phyloP scores from a whole-genome alignment of 2,113 vertebrate species.

The Brachypodius melanocephalos region DNA sequence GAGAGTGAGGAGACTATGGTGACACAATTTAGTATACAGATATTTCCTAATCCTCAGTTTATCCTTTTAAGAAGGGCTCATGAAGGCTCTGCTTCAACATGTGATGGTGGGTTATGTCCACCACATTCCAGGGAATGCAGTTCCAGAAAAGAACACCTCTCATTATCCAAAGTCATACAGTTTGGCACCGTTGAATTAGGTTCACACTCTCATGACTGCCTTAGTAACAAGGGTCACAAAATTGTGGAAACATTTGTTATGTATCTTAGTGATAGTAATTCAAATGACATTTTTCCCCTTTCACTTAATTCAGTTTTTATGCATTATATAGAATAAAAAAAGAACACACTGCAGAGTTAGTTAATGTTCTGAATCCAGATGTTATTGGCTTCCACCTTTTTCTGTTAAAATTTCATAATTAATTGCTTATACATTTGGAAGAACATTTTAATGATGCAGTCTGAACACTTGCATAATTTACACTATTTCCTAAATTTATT shows the following conservation, averaged over 20 bases:
- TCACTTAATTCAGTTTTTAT: background rate
- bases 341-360: background rate
- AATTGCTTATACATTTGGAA: background rate
- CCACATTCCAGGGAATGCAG: accelerated
- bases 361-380: background rate
- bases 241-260: background rate
- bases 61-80: background rate
- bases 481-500: background rate
- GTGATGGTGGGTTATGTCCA: background rate
- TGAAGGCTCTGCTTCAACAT: background rate
- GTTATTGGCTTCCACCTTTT: background rate
- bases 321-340: background rate
- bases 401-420: background rate
- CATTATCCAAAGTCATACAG: background rate
- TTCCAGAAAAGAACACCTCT: background rate
- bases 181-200: background rate
- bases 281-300: background rate
- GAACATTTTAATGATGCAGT: background rate
- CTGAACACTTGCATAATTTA: background rate
- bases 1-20: background rate
- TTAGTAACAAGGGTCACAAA: background rate
- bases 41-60: background rate
- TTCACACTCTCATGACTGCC: background rate
- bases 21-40: background rate
- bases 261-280: background rate